Evolutionary conservation across 1,140 invertebrate genomes (phyloP).

Genomic region (Pogonus chalceus): DNA sequence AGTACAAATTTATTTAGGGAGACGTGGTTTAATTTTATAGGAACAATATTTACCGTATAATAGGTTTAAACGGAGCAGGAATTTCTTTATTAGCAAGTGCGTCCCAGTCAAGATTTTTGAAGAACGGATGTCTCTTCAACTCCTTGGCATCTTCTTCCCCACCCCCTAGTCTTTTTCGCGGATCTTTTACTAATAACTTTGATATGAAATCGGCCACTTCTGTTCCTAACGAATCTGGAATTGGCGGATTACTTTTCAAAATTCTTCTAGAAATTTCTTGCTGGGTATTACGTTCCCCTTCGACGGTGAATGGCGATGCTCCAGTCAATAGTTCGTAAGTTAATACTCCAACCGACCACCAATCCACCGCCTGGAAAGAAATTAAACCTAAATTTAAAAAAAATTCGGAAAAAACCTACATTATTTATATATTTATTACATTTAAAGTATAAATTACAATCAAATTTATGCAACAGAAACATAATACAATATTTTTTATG

Average conservation of each 20-base stretch:
- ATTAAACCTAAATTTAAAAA: too few relatives aligned
- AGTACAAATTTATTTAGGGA: neutral
- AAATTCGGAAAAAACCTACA: too few relatives aligned
- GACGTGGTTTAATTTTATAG: neutral
- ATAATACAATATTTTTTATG: too few relatives aligned
- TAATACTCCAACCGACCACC: slow-evolving; percentile 96
- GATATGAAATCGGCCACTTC: slow-evolving; percentile 53
- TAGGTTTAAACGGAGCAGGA: slow-evolving; percentile 71
- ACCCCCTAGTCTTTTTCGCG: slow-evolving; percentile 71
- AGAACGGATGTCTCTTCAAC: slow-evolving; percentile 79
- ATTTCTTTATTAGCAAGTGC: slow-evolving; percentile 62
- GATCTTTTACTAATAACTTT: slow-evolving; percentile 80
- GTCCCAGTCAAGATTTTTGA: slow-evolving; percentile 67
- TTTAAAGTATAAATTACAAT: too few relatives aligned
- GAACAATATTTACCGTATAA: slow-evolving; percentile 45
- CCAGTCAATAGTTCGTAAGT: slow-evolving; percentile 95
- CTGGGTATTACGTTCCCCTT: slow-evolving; percentile 85
- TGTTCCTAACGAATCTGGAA: slow-evolving; percentile 57
- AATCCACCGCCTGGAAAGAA: slow-evolving; percentile 77
- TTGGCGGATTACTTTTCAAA: slow-evolving; percentile 73
- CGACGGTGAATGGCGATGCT: slow-evolving; percentile 93
- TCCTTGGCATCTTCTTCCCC: slow-evolving; percentile 70
- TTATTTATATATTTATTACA: too few relatives aligned
- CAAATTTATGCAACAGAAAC: too few relatives aligned
- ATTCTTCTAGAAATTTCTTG: slow-evolving; percentile 89